Base-by-base conservation (phyloP, 2,797 vertebrate genomes). In the Poeciliopsis paucimaculata region DNA sequence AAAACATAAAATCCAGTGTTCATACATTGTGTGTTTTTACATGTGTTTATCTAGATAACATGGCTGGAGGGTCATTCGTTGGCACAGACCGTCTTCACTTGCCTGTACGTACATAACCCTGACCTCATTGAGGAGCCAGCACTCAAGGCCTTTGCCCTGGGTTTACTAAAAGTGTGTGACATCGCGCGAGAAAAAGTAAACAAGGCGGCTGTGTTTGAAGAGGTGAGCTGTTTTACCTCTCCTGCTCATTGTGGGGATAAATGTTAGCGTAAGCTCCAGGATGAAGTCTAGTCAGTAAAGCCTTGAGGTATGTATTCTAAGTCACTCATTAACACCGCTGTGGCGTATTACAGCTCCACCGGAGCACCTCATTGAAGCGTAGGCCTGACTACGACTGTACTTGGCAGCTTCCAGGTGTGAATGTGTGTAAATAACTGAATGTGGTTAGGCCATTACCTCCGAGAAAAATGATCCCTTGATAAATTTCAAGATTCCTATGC, bases 21-120 rank as follows among this genome's bases (percentile, higher is more conserved):
- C 26, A 55, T 55, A n/a, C 11, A 34, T 47, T 7, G 5, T 62
- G 5, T 80, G 28, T 20, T 53, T 84, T 28, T 79, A 36, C 84
- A 15, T 81, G 39, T 77, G 26, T 86, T 8, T 84, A 51, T 79
- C 2, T 90, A 99, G 98, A 99, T 99, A 92, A 99, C 98, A 0
- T 99, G 98, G 98, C 93, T 99, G 86, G 98, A 99, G 92, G 98
- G 98, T 45, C 98, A 99, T 93, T 99, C 98, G 0, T 94, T 99
- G 92, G 98, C 98, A 49, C 98, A 99, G 95, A 99, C 98, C 0
- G 98, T 99, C 64, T 99, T 99, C 91, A 99, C 98, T 28, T 99
- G 98, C 93, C 95, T 99, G 84, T 99, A 99, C 23, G 97, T 99
- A 92, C 98, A 99, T 91, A 99, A 98, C 93, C 98, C 98, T 2